Conservation (phyloP, 2,888 invertebrate genomes). For the Trissolcus brochymenae region DNA sequence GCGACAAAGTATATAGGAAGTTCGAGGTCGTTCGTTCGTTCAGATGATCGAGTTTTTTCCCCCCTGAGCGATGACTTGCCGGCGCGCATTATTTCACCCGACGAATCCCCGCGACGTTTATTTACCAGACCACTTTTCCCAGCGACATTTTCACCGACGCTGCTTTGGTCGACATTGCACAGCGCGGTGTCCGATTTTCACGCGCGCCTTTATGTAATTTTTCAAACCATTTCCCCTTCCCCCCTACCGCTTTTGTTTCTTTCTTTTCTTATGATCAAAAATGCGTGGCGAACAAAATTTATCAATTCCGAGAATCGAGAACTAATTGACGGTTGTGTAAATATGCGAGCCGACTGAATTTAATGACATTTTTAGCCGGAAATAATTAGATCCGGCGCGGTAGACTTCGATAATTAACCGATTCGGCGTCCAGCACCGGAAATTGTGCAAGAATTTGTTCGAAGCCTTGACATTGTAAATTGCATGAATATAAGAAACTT, state of each 20-base stretch:
- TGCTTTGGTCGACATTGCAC: no score
- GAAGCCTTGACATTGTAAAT: constrained; percentile 38
- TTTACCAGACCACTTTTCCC: constrained; percentile 30
- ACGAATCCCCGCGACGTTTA: constrained; percentile 26
- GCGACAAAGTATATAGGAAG: constrained; percentile 52
- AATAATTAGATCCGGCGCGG: constrained; percentile 6
- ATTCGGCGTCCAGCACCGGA: not conserved
- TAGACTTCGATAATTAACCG: constrained; percentile 4
- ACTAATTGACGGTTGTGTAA: no score
- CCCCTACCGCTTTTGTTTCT: no score
- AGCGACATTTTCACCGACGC: constrained; percentile 27
- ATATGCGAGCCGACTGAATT: no score
- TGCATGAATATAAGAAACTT: no score
- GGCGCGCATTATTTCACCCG: constrained; percentile 26
- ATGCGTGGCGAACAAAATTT: no score
- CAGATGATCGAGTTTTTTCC: constrained; percentile 50
- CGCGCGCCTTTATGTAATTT: no score
- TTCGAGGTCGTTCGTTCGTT: constrained; percentile 58
- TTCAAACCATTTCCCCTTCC: no score
- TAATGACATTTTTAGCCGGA: no score
- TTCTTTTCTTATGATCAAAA: no score
- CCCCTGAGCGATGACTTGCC: constrained; percentile 27
- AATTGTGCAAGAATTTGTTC: constrained; percentile 8
- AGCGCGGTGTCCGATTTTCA: no score
- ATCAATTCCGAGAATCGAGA: no score